Conservation (phyloP, 1,140 invertebrate species). For the Meloidogyne exigua region DNA sequence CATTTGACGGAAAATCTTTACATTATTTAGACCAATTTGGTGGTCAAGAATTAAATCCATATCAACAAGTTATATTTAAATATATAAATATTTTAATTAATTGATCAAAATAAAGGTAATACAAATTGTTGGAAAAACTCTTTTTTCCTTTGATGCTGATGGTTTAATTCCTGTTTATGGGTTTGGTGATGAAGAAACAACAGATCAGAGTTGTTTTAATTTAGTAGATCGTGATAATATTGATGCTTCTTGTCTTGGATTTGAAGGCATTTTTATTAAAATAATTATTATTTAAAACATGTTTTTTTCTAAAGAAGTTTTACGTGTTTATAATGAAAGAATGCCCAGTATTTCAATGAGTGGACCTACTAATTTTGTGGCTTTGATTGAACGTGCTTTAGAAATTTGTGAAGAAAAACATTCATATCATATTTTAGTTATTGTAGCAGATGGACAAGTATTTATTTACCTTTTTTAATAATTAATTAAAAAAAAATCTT, state of each 20-base stretch:
- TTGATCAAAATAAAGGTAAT: slow-evolving; percentile 64
- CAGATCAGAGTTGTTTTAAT: slow-evolving; percentile 65
- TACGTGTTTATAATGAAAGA: slow-evolving; percentile 60
- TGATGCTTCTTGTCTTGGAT: slow-evolving; percentile 57
- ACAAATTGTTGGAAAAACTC: slow-evolving; percentile 67
- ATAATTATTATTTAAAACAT: slow-evolving; percentile 11
- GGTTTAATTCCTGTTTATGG: slow-evolving; percentile 67
- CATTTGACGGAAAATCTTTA: slow-evolving; percentile 65
- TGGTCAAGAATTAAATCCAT: slow-evolving; percentile 59
- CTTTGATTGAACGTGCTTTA: slow-evolving; percentile 66
- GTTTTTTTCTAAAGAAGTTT: slow-evolving; percentile 52
- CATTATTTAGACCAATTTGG: slow-evolving; percentile 57
- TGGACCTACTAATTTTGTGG: slow-evolving; percentile 67
- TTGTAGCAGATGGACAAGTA: slow-evolving; percentile 51
- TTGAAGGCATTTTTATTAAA: slow-evolving; percentile 50
- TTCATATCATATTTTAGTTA: slow-evolving; percentile 63
- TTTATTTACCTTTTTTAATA: background rate
- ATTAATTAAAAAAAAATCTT: slow-evolving; percentile 25
- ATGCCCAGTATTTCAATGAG: slow-evolving; percentile 63
- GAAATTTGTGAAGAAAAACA: slow-evolving; percentile 65
- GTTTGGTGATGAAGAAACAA: slow-evolving; percentile 66
- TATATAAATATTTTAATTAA: slow-evolving; percentile 11
- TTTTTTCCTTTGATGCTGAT: slow-evolving; percentile 67
- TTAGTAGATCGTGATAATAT: slow-evolving; percentile 56
- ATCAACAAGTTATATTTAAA: slow-evolving; percentile 60